phyloP scores from a whole-genome alignment of 1,140 invertebrate genomes.

The Octopus sinensis region DNA sequence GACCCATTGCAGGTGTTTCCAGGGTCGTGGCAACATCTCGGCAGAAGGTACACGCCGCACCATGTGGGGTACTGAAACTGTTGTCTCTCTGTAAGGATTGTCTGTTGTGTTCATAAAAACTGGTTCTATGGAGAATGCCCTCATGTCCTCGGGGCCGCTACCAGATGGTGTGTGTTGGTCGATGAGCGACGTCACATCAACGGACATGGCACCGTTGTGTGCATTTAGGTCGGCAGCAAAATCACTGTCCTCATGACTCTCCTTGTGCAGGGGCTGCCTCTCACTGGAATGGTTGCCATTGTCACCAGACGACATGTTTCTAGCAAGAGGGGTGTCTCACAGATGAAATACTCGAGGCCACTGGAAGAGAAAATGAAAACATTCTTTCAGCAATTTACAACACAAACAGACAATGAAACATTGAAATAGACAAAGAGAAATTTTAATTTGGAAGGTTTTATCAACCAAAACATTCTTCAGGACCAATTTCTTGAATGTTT shows the following conservation, averaged over 20 bases:
- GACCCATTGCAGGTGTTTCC: conserved; percentile 45
- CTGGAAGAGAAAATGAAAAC: background rate
- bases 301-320: conserved; percentile 6
- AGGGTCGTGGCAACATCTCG: conserved; percentile 45
- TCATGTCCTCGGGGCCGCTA: conserved; percentile 23
- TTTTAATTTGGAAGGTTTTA: no score
- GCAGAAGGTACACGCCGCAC: conserved; percentile 39
- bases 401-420: no score
- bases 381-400: background rate
- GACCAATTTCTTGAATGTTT: no score
- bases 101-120: conserved; percentile 33
- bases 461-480: no score
- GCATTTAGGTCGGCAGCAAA: background rate
- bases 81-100: conserved; percentile 51
- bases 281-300: conserved; percentile 22
- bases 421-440: no score
- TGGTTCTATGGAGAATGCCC: conserved; percentile 35
- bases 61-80: conserved; percentile 40
- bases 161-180: conserved; percentile 15
- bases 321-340: background rate
- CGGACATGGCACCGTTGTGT: conserved; percentile 5
- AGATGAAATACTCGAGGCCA: background rate
- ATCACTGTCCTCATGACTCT: conserved; percentile 17
- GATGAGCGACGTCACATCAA: conserved; percentile 28
- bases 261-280: conserved; percentile 26